Conservation (phyloP, 2,888 invertebrate genomes). For the Oxyteleia sp. region DNA sequence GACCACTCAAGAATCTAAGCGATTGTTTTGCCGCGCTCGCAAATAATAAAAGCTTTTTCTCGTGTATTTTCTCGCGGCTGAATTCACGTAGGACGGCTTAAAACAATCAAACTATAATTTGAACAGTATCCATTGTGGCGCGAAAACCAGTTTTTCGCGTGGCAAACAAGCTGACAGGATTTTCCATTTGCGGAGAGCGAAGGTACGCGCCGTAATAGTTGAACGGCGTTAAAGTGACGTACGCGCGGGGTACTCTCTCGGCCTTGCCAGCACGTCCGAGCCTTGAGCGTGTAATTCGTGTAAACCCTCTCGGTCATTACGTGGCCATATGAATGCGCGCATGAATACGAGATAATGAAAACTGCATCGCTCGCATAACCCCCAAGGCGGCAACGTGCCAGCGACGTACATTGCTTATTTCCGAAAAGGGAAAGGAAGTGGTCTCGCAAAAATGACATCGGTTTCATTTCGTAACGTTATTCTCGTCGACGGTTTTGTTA, state of each 20-base stretch:
- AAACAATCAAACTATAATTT: slow-evolving; percentile 59
- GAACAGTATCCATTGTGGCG: slow-evolving; percentile 38
- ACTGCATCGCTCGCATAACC: slow-evolving; percentile 42
- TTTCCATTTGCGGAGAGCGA: slow-evolving; percentile 33
- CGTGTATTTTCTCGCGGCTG: slow-evolving; percentile 32
- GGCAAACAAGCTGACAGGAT: slow-evolving; percentile 81
- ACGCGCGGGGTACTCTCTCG: slow-evolving; percentile 20
- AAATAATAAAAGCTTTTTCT: slow-evolving; percentile 57
- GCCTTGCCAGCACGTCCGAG: slow-evolving; percentile 52
- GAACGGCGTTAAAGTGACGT: slow-evolving; percentile 57
- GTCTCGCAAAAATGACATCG: slow-evolving; percentile 55
- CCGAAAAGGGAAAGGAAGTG: slow-evolving; percentile 34
- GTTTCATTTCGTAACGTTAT: slow-evolving; percentile 62
- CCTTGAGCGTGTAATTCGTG: slow-evolving; percentile 49
- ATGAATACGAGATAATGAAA: slow-evolving; percentile 53
- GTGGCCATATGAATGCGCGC: slow-evolving; percentile 36
- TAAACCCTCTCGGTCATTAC: slow-evolving; percentile 60
- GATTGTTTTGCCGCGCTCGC: slow-evolving; percentile 45
- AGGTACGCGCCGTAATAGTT: slow-evolving; percentile 15
- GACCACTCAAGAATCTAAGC: slow-evolving; percentile 51
- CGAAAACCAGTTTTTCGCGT: slow-evolving; percentile 36
- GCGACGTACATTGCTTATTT: slow-evolving; percentile 6
- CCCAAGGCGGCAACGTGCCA: slow-evolving; percentile 26
- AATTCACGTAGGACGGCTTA: slow-evolving; percentile 27
- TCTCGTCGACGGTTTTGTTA: slow-evolving; percentile 56